Conservation (phyloP, 2,113 vertebrate genomes). For the Cygnus atratus region DNA sequence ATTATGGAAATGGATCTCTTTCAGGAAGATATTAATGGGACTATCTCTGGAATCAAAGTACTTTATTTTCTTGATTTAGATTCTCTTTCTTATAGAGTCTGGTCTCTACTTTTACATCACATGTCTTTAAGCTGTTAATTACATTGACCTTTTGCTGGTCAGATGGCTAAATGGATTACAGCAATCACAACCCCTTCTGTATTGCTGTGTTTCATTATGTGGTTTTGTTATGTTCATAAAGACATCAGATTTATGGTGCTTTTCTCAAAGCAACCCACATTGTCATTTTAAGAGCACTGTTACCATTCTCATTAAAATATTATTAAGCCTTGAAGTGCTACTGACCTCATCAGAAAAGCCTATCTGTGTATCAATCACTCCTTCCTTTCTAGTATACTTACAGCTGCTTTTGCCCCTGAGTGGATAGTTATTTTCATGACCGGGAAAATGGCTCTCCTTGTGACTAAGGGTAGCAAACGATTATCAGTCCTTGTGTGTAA, state of each 20-base stretch:
- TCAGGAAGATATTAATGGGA: background rate
- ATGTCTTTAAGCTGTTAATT: background rate
- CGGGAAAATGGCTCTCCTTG: background rate
- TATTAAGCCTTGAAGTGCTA: background rate
- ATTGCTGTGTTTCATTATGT: background rate
- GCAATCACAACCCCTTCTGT: background rate
- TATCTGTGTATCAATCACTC: background rate
- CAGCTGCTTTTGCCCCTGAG: background rate
- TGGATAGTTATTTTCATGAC: background rate
- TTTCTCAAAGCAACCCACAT: background rate
- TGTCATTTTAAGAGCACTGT: background rate
- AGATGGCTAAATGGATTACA: background rate
- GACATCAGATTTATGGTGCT: background rate
- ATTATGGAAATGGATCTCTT: background rate
- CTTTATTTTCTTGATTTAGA: background rate
- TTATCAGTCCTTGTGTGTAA: background rate
- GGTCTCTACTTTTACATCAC: background rate
- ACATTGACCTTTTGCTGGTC: background rate
- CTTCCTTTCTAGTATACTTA: background rate
- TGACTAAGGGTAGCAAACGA: background rate
- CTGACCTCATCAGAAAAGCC: background rate
- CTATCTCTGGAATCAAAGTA: background rate
- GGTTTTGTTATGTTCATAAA: background rate
- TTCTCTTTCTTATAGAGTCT: background rate
- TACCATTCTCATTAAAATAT: background rate